Conservation (phyloP, 2,113 vertebrate genomes). For the Pandion haliaetus region DNA sequence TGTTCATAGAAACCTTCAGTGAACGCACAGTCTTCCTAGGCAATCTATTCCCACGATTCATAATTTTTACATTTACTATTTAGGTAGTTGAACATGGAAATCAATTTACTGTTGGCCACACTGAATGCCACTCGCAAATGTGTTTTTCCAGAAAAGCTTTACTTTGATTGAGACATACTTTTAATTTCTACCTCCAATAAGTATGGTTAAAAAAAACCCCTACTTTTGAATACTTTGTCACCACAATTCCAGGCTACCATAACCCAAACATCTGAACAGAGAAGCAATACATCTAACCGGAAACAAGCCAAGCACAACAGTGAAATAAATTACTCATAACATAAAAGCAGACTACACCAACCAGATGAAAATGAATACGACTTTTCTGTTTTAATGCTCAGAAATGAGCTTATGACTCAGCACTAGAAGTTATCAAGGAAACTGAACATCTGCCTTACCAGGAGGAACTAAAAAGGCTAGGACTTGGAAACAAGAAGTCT, state of each 20-base stretch:
- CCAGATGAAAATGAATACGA: background rate
- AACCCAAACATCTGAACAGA: background rate
- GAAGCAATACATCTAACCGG: background rate
- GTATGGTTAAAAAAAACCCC: rapidly evolving
- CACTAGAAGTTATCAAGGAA: background rate
- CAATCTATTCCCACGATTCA: background rate
- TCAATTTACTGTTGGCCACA: background rate
- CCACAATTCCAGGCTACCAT: background rate
- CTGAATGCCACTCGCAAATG: background rate
- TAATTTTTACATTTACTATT: background rate
- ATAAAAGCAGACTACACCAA: background rate
- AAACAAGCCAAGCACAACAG: background rate
- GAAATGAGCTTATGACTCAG: background rate
- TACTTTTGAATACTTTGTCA: background rate
- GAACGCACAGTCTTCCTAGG: background rate
- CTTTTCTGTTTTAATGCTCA: background rate
- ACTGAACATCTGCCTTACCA: background rate
- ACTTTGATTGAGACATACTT: background rate
- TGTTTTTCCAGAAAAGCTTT: background rate
- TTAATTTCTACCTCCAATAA: background rate
- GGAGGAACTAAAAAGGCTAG: background rate
- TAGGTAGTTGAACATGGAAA: background rate
- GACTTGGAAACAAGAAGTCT: background rate
- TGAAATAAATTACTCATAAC: background rate
- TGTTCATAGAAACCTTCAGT: background rate